Evolutionary conservation across 2,113 vertebrate genomes (phyloP).

Genomic region (Lota lota): DNA sequence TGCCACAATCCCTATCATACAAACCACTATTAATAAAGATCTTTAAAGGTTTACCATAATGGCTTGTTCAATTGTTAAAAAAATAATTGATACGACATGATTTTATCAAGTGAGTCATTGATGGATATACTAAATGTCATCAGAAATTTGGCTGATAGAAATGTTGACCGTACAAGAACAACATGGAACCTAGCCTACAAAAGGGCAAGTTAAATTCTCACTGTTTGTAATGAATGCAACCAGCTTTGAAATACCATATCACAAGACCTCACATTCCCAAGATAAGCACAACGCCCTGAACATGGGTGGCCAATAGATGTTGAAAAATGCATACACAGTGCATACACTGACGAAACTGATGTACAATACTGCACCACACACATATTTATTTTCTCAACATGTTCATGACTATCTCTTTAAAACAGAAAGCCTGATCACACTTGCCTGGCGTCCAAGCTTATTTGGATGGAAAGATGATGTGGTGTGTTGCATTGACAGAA

Average conservation of each 20-base stretch:
- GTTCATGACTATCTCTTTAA: not conserved
- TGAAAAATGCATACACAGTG: not conserved
- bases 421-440: too few relatives aligned
- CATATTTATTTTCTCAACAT: slow-evolving; percentile 10
- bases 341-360: not conserved
- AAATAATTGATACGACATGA: too few relatives aligned
- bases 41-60: not conserved
- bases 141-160: too few relatives aligned
- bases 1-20: too few relatives aligned
- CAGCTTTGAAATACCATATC: slow-evolving; percentile 31
- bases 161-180: too few relatives aligned
- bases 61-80: not conserved
- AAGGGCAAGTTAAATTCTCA: slow-evolving; percentile 24
- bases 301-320: slow-evolving; percentile 1
- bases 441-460: not conserved
- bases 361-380: too few relatives aligned
- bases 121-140: too few relatives aligned
- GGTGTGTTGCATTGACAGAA: slow-evolving; percentile 28
- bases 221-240: slow-evolving; percentile 37
- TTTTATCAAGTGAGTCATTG: too few relatives aligned
- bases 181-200: too few relatives aligned
- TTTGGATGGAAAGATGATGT: slow-evolving; percentile 2
- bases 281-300: slow-evolving; percentile 23
- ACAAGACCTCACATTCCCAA: slow-evolving; percentile 16
- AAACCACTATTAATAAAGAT: not conserved